A percentile compares a stretch with the other conserved stretches of the same genome.
Evolutionary conservation across 2,888 invertebrate genomes (phyloP).

Genomic region (Agriopis marginaria): DNA sequence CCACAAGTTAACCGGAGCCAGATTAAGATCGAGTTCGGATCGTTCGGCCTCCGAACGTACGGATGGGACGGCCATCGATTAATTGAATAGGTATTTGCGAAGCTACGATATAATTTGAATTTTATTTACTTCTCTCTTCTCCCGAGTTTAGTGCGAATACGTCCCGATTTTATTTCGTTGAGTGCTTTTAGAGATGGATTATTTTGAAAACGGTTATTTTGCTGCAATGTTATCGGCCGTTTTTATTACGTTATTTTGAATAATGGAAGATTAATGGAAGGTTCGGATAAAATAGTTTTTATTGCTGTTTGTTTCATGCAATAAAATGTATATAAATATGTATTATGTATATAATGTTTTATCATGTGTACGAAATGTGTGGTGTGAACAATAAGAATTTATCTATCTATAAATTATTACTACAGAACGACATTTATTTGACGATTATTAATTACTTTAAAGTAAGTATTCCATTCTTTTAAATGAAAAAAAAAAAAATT

Average conservation of each 20-base stretch:
- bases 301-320: neutral
- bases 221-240: constrained; percentile 34
- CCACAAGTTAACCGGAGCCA: constrained; percentile 58
- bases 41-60: constrained; percentile 28
- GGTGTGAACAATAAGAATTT: too few relatives aligned
- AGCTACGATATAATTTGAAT: constrained; percentile 44
- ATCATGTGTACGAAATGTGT: too few relatives aligned
- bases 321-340: too few relatives aligned
- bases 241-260: constrained; percentile 17
- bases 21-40: constrained; percentile 50
- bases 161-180: constrained; percentile 43
- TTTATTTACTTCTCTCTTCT: constrained; percentile 42
- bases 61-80: constrained; percentile 40
- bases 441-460: too few relatives aligned
- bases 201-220: constrained; percentile 34
- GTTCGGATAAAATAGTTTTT: neutral
- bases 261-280: neutral
- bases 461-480: too few relatives aligned
- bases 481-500: too few relatives aligned
- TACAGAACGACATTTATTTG: neutral
- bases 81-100: constrained; percentile 40
- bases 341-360: too few relatives aligned
- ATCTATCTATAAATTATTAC: too few relatives aligned
- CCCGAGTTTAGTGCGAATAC: constrained; percentile 39
- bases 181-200: constrained; percentile 43